Evolutionary conservation across 2,113 vertebrate genomes (phyloP).

Genomic region (Alaudala cheleensis): DNA sequence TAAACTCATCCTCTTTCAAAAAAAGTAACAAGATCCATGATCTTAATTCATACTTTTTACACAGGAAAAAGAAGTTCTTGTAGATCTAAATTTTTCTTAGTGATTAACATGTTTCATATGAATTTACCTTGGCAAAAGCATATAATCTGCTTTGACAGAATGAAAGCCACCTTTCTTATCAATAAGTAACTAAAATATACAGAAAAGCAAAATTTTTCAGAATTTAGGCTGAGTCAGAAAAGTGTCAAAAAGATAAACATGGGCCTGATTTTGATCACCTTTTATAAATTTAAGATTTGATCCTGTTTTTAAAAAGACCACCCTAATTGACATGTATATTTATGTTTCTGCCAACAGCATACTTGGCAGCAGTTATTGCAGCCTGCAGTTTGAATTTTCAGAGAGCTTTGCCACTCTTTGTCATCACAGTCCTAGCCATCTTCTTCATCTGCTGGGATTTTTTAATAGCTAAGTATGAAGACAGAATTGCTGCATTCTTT

Average conservation of each 20-base stretch:
- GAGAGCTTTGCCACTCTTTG: conserved; percentile 79
- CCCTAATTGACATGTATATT: not conserved
- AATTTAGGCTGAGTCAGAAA: not conserved
- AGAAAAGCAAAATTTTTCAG: not conserved
- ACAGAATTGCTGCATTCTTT: conserved; percentile 63
- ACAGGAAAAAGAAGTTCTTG: not conserved
- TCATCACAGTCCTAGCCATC: conserved; percentile 71
- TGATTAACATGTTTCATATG: not conserved
- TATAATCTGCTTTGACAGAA: not conserved
- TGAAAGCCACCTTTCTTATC: not conserved
- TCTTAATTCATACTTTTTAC: not conserved
- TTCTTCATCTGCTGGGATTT: conserved; percentile 86
- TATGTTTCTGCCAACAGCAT: conserved; percentile 71
- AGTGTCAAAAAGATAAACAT: not conserved
- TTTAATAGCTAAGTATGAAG: conserved; percentile 76
- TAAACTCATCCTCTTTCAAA: not conserved
- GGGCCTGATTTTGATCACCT: not conserved
- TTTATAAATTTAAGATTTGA: not conserved
- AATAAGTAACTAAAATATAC: not conserved
- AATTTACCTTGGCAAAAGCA: not conserved
- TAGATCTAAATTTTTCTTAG: not conserved
- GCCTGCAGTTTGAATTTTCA: conserved; percentile 84
- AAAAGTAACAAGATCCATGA: not conserved
- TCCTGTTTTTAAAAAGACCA: not conserved
- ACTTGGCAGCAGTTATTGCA: conserved; percentile 74